Evolutionary conservation across 2,888 invertebrate genomes (phyloP).

Genomic region (Chaetoderma sp.): DNA sequence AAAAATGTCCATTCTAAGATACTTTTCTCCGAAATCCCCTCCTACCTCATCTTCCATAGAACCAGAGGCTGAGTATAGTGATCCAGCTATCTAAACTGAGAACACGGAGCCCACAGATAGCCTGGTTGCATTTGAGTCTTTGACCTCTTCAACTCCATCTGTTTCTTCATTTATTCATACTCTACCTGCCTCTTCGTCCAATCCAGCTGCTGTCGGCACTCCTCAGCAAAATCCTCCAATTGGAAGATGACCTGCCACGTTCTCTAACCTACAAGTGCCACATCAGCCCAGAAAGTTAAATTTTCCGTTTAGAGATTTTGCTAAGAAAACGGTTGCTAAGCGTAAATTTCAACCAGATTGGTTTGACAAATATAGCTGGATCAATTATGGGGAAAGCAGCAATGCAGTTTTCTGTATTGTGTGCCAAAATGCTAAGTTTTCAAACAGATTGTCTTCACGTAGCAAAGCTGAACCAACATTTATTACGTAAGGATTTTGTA

Average conservation of each 20-base stretch:
- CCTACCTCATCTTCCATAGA: background rate
- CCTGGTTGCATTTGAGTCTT: no score
- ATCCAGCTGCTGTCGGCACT: background rate
- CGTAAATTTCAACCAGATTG: slow-evolving; percentile 15
- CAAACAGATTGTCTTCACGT: background rate
- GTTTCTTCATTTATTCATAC: no score
- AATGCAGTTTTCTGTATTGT: slow-evolving; percentile 6
- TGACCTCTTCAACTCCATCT: background rate
- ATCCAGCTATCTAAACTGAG: background rate
- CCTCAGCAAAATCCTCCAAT: background rate
- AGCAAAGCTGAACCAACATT: background rate
- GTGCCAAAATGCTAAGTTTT: background rate
- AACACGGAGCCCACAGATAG: no score
- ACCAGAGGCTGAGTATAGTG: background rate
- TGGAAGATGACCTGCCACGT: background rate
- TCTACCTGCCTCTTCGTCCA: background rate
- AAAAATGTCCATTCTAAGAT: background rate
- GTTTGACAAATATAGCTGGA: slow-evolving; percentile 21
- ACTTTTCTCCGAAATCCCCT: background rate
- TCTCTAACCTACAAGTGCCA: background rate
- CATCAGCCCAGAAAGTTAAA: background rate
- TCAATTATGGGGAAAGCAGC: slow-evolving; percentile 14
- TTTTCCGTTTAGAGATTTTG: background rate
- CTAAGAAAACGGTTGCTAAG: no score
- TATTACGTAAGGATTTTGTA: background rate